Percentiles rank a stretch among this genome's conserved stretches.
Evolutionary conservation across 2,888 invertebrate species (phyloP).

Genomic region (Oxyteleia sp.): DNA sequence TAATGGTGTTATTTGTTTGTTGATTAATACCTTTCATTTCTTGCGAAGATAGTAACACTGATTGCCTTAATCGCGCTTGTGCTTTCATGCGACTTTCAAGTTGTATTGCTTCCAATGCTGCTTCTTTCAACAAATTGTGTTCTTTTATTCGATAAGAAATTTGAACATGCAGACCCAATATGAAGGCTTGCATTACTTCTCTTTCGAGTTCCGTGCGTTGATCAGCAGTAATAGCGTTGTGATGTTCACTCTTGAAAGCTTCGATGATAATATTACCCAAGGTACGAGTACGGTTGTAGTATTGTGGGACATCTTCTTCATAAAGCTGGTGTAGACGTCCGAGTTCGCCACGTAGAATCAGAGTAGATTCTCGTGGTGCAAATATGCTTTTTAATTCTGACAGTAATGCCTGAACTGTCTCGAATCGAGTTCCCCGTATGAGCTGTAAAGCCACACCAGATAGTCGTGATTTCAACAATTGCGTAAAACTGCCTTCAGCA

Average conservation of each 20-base stretch:
- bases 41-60: too few species aligned
- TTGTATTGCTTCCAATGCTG: constrained; percentile 14
- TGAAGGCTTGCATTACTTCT: constrained; percentile 25
- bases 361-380: constrained; percentile 19
- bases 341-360: constrained; percentile 24
- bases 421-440: background rate
- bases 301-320: constrained; percentile 40
- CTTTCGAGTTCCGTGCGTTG: constrained; percentile 24
- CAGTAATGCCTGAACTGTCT: background rate
- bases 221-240: background rate
- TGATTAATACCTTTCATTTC: background rate
- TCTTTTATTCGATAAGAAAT: constrained; percentile 6
- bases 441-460: constrained; percentile 1
- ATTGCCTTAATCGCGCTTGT: constrained; percentile 4
- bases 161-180: constrained; percentile 13
- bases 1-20: background rate
- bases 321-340: constrained; percentile 34
- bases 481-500: background rate
- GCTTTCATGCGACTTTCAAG: constrained; percentile 10
- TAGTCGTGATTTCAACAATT: constrained; percentile 15
- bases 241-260: constrained; percentile 32
- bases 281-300: constrained; percentile 17
- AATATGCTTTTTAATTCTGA: constrained; percentile 10
- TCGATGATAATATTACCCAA: constrained; percentile 30
- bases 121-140: background rate